Evolutionary conservation across 37 sponge, comb jelly and placozoan genomes (phyloP).

Genomic region (Lycopodina hypogea): DNA sequence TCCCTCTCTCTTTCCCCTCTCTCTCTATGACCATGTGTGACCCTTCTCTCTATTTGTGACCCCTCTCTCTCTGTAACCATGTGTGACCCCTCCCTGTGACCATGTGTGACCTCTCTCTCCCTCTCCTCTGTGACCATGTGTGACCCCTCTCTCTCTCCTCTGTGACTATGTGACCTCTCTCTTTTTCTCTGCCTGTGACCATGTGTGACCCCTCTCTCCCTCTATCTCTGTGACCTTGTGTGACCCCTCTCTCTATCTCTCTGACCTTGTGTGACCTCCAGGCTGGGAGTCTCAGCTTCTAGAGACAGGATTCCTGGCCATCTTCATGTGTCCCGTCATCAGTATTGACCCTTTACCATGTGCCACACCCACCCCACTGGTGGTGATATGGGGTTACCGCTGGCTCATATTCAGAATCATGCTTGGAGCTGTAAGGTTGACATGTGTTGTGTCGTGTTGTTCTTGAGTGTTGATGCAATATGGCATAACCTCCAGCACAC

Average conservation of each 20-base stretch:
- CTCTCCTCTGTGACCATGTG: no score
- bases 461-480: neutral
- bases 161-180: no score
- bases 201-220: no score
- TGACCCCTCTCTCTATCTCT: neutral
- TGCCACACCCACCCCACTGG: constrained; percentile 65
- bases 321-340: constrained; percentile 78
- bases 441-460: neutral
- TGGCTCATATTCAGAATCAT: constrained; percentile 93
- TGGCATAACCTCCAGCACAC: no score
- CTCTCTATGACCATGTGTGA: no score
- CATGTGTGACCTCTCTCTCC: no score
- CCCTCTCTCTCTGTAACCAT: no score
- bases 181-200: neutral
- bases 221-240: no score
- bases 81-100: no score
- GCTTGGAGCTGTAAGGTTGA: constrained; percentile 87
- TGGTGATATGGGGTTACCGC: constrained; percentile 74
- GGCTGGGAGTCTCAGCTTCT: constrained; percentile 96
- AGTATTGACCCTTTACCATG: constrained; percentile 58
- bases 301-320: constrained; percentile 91
- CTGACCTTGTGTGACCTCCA: neutral
- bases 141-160: no score
- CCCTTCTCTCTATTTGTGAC: no score
- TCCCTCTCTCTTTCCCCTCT: no score